A percentile compares a stretch with the other conserved stretches of the same genome.
These are phyloP conservation scores for Thymelicus acteon DNA, from an alignment of 2,888 invertebrate genomes.

Conservation along the genomic window DNA sequence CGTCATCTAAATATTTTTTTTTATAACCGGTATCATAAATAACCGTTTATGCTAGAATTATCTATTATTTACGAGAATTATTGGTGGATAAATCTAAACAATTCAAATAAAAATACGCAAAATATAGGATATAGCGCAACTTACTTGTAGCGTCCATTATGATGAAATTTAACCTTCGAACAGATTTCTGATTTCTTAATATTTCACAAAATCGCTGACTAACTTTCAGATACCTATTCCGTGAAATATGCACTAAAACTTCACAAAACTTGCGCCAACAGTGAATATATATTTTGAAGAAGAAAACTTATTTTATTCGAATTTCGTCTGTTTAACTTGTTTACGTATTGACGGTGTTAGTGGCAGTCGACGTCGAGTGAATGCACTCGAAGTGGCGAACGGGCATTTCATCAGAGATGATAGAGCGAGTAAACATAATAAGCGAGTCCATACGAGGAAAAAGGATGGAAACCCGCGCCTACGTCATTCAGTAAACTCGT, in stretches of 20 bases:
- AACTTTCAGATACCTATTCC: conserved; percentile 10
- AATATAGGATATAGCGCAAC: conserved; percentile 45
- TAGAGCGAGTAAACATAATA: conserved; percentile 31
- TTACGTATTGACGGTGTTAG: conserved; percentile 63
- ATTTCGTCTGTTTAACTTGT: conserved; percentile 47
- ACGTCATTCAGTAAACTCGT: conserved; percentile 45
- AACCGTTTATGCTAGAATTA: too few species aligned
- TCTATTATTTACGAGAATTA: background rate
- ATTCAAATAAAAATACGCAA: background rate
- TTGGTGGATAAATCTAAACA: background rate
- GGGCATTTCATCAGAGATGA: conserved; percentile 41
- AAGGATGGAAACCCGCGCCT: conserved; percentile 42
- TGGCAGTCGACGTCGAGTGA: conserved; percentile 58
- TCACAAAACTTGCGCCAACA: conserved; percentile 1
- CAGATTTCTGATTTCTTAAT: conserved; percentile 58
- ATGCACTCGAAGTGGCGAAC: conserved; percentile 60
- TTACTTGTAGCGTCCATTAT: conserved; percentile 82
- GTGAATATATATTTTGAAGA: background rate
- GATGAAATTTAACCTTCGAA: conserved; percentile 74
- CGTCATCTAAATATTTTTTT: too few species aligned
- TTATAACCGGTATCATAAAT: too few species aligned
- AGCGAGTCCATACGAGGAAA: conserved; percentile 25
- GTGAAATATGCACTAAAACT: conserved; percentile 9
- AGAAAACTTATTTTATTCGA: conserved; percentile 9
- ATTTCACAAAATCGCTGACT: conserved; percentile 28